Percentiles rank a stretch among this genome's conserved stretches.
phyloP scores from a whole-genome alignment of 2,797 vertebrate species.

The Manis pentadactyla region DNA sequence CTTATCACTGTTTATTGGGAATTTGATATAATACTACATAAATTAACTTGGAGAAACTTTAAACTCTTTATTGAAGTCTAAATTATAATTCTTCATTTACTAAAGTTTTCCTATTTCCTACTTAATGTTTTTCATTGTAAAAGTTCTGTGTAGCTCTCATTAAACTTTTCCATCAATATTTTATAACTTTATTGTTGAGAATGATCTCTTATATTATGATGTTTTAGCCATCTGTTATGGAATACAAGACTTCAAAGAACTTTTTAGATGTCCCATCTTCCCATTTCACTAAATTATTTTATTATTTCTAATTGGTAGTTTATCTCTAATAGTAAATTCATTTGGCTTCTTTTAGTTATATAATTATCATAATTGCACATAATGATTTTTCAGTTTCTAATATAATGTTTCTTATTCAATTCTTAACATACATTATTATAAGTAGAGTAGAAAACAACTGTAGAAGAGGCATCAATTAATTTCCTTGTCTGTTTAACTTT shows the following conservation, averaged over 20 bases:
- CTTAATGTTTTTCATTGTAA: background rate
- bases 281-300: conserved; percentile 16
- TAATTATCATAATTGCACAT: background rate
- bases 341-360: conserved; percentile 4
- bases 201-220: background rate
- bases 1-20: background rate
- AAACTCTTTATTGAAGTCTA: background rate
- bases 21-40: background rate
- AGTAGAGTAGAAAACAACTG: background rate
- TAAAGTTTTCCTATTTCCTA: background rate
- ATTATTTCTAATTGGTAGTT: conserved; percentile 48
- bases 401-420: conserved; percentile 36
- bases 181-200: conserved; percentile 38
- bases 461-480: background rate
- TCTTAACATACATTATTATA: conserved; percentile 30
- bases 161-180: background rate
- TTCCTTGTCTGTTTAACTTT: background rate
- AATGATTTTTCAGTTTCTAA: conserved; percentile 24
- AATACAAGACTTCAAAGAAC: background rate
- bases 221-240: background rate
- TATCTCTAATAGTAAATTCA: conserved; percentile 37
- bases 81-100: background rate
- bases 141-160: background rate
- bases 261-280: background rate
- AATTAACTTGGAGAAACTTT: background rate